Conservation (phyloP, 2,113 vertebrate genomes). For the Sander lucioperca region DNA sequence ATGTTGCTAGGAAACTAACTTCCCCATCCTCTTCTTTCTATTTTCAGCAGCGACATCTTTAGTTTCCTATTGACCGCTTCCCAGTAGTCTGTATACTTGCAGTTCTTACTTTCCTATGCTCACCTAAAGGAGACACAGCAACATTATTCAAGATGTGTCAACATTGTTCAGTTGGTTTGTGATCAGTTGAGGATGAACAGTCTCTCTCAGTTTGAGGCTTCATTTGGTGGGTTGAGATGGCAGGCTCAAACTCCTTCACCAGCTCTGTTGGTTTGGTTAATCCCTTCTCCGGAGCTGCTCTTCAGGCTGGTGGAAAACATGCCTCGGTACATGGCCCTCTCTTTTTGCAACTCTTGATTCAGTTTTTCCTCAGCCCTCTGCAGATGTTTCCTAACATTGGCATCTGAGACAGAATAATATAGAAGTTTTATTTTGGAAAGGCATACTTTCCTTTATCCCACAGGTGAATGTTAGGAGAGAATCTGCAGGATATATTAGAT, state of each 20-base stretch:
- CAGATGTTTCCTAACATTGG: slow-evolving; percentile 87
- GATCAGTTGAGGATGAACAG: slow-evolving; percentile 20
- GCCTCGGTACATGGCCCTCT: slow-evolving; percentile 89
- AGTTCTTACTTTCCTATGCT: slow-evolving; percentile 15
- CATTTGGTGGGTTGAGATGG: slow-evolving; percentile 13
- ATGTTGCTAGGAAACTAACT: slow-evolving; percentile 78
- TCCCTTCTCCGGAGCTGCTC: slow-evolving; percentile 39
- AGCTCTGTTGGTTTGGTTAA: slow-evolving; percentile 51
- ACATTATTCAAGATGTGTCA: slow-evolving; percentile 1
- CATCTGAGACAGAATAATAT: slow-evolving; percentile 78
- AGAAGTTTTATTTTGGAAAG: neutral
- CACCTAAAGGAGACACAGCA: slow-evolving; percentile 8
- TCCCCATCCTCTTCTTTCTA: slow-evolving; percentile 48
- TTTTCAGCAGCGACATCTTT: slow-evolving; percentile 63
- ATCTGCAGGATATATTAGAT: neutral
- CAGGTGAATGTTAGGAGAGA: neutral
- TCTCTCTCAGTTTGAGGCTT: slow-evolving; percentile 42
- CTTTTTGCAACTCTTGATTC: slow-evolving; percentile 84
- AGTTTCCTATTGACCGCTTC: slow-evolving; percentile 21
- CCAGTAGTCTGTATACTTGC: slow-evolving; percentile 14
- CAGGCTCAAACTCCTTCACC: slow-evolving; percentile 42
- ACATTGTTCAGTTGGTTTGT: slow-evolving; percentile 21
- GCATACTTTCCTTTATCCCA: neutral
- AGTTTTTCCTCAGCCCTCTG: slow-evolving; percentile 88
- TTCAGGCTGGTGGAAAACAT: slow-evolving; percentile 86